Evolutionary conservation across 2,888 invertebrate genomes (phyloP), one percentile per base, ranked within the genome.

Genomic region (Pediacus dermestoides): DNA sequence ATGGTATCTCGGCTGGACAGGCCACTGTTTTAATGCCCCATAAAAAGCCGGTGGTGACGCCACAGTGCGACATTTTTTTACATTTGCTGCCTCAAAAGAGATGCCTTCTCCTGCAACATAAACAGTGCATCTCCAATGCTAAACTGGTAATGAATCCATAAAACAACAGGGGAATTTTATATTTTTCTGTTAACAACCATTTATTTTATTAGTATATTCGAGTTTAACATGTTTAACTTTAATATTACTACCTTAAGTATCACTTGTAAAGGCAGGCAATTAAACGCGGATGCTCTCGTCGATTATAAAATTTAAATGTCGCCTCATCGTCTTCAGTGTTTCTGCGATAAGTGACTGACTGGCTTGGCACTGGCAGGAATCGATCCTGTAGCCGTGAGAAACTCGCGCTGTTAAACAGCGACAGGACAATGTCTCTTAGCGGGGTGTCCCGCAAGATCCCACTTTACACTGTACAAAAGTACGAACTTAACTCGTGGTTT

Each of bases 371-470:
- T 28, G 37, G 40, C 53, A 55, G 55, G 53, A 56, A 63, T 63
- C 61, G 60, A 62, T 63, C 60, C 57, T 54, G 55, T 48, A 50
- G 53, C 58, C 60, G 60, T 58, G 59, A 59, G 62, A 60, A 61
- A 55, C 56, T 46, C 50, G 44, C 55, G 51, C 45, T 46, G 50
- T 26, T 15, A 14, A 16, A 30, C 46, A 42, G 49, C 51, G 51
- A 57, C 55, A 58, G 57, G 55, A 60, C 58, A 60, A 60, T 59
- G 60, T 58, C 56, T 53, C 57, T 46, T 53, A 28, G 53, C 53
- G 46, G 58, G 58, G 53, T 52, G 42, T 47, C 52, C 42, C 4
- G 47, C 50, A 46, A 46, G 50, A 45, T 42, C 52, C 42, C 11
- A 21, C 7, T 11, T 18, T 9, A 25, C 39, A 31, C 40, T 26